Percentiles rank a stretch among this genome's conserved stretches.
Evolutionary conservation across 1,140 invertebrate species (phyloP).

Genomic region (Arion vulgaris): DNA sequence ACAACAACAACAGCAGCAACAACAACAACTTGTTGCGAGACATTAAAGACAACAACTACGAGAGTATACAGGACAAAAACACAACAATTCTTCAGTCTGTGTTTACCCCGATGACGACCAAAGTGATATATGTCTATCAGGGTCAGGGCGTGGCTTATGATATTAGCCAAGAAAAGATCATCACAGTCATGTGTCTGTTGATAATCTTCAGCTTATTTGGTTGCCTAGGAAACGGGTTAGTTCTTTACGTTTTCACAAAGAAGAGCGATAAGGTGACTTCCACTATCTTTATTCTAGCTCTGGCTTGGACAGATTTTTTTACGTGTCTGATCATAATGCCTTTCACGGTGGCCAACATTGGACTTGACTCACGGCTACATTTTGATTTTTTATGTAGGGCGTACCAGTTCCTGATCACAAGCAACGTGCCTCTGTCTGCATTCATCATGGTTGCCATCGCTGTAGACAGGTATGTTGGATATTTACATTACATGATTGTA

Average conservation of each 20-base stretch:
- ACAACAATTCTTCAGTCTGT: not conserved
- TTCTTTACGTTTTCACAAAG: slow-evolving; percentile 68
- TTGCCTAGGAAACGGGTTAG: slow-evolving; percentile 68
- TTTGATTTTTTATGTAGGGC: slow-evolving; percentile 66
- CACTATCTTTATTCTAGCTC: slow-evolving; percentile 68
- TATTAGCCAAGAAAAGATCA: slow-evolving; percentile 6
- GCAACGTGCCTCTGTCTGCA: slow-evolving; percentile 67
- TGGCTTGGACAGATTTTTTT: slow-evolving; percentile 68
- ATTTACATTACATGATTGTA: not conserved
- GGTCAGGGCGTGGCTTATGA: not conserved
- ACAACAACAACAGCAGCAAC: not conserved
- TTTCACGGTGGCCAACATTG: slow-evolving; percentile 60
- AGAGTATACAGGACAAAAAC: not conserved
- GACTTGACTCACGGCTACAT: slow-evolving; percentile 47
- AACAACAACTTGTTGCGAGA: not conserved
- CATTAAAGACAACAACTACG: not conserved
- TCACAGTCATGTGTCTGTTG: slow-evolving; percentile 26
- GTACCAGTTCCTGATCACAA: slow-evolving; percentile 69
- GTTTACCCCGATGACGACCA: not conserved
- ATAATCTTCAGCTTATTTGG: slow-evolving; percentile 59
- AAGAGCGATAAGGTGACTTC: slow-evolving; percentile 69
- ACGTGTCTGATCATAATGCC: slow-evolving; percentile 67
- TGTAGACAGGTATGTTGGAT: slow-evolving; percentile 58
- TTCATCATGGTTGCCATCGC: slow-evolving; percentile 72
- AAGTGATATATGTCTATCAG: not conserved